Evolutionary conservation across 1,140 invertebrate genomes (phyloP), one percentile per base, ranked within the genome.

Genomic region (Teleogryllus occipitalis): DNA sequence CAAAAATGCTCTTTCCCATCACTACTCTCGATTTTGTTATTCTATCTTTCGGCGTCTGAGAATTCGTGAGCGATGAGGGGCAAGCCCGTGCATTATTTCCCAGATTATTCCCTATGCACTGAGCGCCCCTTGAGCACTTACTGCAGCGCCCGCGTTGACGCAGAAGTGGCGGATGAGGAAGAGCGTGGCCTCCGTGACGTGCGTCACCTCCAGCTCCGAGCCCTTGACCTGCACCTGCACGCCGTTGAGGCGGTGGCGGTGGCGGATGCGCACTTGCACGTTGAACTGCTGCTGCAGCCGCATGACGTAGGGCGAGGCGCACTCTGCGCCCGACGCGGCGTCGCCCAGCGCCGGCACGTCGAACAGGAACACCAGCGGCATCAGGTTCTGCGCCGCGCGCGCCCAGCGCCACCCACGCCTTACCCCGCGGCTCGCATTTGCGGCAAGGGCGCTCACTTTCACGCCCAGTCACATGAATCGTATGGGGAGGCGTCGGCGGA

Each of bases 401-500:
- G 80, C 90, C n/a, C n/a, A n/a, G 88, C 85, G 99, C 97, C 0
- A 98, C 96, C n/a, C 94, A 92, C 80, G 93, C 90, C 85, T 82
- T 95, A 94, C 0, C 97, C 97, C 76, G 94, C 93, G 79, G 96
- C 94, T 54, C 94, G 95, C 73, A 98, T 96, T 88, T 98, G 96
- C 88, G 98, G 97, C 87, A 39, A 39, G 27, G 27, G 27, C 27
- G 27, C n/a, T n/a, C n/a, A n/a, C n/a, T n/a, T n/a, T n/a, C n/a
- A n/a, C n/a, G n/a, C n/a, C n/a, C n/a, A n/a, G n/a, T n/a, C n/a
- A n/a, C n/a, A n/a, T n/a, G n/a, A 39, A 39, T 2, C 27, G 1
- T 39, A 39, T 39, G 27, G 27, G 27, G 27, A 39, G 27, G 27
- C 27, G 27, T 39, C 27, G 27, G 27, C 27, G 27, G 5, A 39